Evolutionary conservation across 92 coral and sea anemone genomes (phyloP), one percentile per base, ranked within the genome.

Genomic region (Actinernus sp.): DNA sequence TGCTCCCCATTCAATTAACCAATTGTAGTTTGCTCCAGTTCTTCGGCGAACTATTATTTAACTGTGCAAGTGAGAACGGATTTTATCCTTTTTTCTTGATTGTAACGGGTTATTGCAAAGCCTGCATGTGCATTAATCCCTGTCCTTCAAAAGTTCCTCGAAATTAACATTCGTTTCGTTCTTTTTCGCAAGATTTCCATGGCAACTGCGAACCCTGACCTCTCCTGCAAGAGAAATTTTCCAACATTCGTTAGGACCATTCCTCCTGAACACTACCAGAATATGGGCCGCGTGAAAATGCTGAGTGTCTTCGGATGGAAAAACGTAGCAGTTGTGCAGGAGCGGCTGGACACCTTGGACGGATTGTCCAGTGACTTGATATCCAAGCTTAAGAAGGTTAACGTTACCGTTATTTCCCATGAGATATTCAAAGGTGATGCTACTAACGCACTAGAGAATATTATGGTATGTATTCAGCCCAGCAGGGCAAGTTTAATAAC

Each of bases 211-310:
- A 80, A 71, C 36, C 92, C 96, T 23, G 71, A 44, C 26, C 81
- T 93, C 0, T 68, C 82, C 4, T 85, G 91, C 63, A 72, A 77
- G 56, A 72, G 24, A 38, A 0, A 5, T 11, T 93, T 64, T 60
- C 88, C 91, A 12, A 93, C 94, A 3, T 77, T 93, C 44, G 83
- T 80, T 3, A 74, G 96, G n/a, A 76, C 88, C 33, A 83, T 88
- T 48, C 98, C 98, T 1, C 86, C 98, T 0, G 98, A 88, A 56
- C 91, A 79, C 61, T 45, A 55, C 33, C 92, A 93, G 54, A 78
- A 88, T 67, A 37, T 57, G 26, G 98, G 90, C 0, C 59, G 94
- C 5, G 68, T 81, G 5, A 90, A 76, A 16, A 31, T 93, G 21
- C 51, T 75, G 19, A 58, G 82, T 26, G 50, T 58, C 12, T 85